Evolutionary conservation across 2,888 invertebrate species (phyloP).

Genomic region (Xylocampa areola): DNA sequence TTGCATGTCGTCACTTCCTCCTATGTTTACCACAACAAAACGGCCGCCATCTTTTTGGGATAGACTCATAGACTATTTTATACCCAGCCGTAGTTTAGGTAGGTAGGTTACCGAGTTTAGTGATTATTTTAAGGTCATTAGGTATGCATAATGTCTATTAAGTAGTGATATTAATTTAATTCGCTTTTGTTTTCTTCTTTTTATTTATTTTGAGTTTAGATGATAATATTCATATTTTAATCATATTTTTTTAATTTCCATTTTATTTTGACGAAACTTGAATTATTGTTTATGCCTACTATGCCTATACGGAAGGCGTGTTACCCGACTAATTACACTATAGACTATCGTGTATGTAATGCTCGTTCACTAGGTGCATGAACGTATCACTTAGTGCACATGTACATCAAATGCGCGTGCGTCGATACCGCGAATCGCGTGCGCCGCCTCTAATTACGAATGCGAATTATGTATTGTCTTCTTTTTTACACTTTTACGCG

Average conservation of each 20-base stretch:
- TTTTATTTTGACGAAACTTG: neutral
- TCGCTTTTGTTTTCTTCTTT: neutral
- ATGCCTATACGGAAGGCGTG: slow-evolving; percentile 48
- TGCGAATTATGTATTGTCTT: slow-evolving; percentile 79
- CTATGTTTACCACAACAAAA: slow-evolving; percentile 67
- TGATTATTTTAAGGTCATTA: slow-evolving; percentile 2
- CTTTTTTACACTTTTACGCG: slow-evolving; percentile 77
- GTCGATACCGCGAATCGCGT: slow-evolving; percentile 66
- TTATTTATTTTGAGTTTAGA: neutral
- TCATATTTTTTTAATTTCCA: neutral
- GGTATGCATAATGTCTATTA: slow-evolving; percentile 8
- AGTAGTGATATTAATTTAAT: slow-evolving; percentile 54
- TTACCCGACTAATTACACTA: slow-evolving; percentile 32
- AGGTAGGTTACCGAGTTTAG: slow-evolving; percentile 50
- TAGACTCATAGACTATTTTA: slow-evolving; percentile 75
- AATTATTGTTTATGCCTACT: slow-evolving; percentile 18
- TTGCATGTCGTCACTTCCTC: slow-evolving; percentile 74
- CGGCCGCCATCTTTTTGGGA: slow-evolving; percentile 75
- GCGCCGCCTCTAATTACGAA: slow-evolving; percentile 73
- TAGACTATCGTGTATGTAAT: slow-evolving; percentile 25
- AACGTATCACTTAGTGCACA: slow-evolving; percentile 24
- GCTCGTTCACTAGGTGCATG: slow-evolving; percentile 19
- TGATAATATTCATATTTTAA: slow-evolving; percentile 1
- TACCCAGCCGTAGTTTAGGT: slow-evolving; percentile 68
- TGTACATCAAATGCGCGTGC: slow-evolving; percentile 52